Percentiles rank a stretch among this genome's conserved stretches.
Evolutionary conservation across 64 coral and sea anemone species (phyloP).

Genomic region (Stichodactyla helianthus): DNA sequence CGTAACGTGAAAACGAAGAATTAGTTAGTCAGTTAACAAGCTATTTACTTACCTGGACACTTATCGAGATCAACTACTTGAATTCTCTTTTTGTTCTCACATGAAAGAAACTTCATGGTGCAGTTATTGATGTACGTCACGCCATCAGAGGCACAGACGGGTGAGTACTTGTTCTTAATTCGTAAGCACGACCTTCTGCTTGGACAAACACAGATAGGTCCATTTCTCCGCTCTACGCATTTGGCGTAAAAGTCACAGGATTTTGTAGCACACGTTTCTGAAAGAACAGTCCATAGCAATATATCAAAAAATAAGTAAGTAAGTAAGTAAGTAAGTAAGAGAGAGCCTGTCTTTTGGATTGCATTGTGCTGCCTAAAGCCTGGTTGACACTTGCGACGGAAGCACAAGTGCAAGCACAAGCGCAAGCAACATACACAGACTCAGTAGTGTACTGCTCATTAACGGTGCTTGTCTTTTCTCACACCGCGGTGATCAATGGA

Average conservation of each 20-base stretch:
- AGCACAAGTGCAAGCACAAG: no score
- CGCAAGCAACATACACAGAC: no score
- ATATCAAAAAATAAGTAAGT: no score
- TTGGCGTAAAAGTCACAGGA: neutral
- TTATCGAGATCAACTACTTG: neutral
- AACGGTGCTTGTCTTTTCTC: no score
- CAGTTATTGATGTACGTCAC: neutral
- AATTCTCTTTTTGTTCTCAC: neutral
- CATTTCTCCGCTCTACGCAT: neutral
- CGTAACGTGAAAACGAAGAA: no score
- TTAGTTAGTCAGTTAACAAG: no score
- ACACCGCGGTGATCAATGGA: no score
- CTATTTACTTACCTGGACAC: neutral
- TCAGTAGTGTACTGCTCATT: no score
- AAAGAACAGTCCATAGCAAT: neutral
- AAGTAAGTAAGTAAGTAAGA: no score
- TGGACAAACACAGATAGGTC: neutral
- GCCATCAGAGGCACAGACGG: slow-evolving; percentile 7
- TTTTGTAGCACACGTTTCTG: neutral
- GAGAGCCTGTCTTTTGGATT: no score
- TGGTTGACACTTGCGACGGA: no score
- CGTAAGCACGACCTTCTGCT: neutral
- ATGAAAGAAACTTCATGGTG: neutral
- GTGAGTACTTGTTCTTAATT: neutral
- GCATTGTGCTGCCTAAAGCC: no score